Conservation (phyloP, 2,888 invertebrate species). For the Melanostoma scalare region DNA sequence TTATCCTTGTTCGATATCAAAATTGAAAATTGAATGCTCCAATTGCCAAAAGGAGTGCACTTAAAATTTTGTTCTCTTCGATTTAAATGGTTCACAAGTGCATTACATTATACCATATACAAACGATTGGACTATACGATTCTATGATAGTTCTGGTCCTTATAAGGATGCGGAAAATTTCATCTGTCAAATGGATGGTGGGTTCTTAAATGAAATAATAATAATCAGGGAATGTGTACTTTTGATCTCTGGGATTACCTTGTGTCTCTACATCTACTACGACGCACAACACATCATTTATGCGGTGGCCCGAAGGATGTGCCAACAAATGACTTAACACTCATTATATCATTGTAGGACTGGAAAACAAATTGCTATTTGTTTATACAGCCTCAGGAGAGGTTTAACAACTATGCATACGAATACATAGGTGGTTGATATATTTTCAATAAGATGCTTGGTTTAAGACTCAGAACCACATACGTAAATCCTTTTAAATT, state of each 20-base stretch:
- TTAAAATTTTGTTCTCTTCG: constrained; percentile 3
- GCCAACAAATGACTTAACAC: constrained; percentile 6
- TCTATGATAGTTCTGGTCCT: not conserved
- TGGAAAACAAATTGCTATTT: constrained; percentile 39
- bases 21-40: constrained; percentile 16
- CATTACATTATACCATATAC: not conserved
- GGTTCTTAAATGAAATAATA: constrained; percentile 13
- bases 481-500: not conserved
- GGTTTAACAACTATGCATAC: not conserved
- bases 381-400: constrained; percentile 21
- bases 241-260: constrained; percentile 22
- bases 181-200: not conserved
- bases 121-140: no score
- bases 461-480: not conserved
- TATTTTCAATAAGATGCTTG: constrained; percentile 20
- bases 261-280: not conserved
- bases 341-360: constrained; percentile 37
- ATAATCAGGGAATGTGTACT: not conserved
- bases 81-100: constrained; percentile 7
- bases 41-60: constrained; percentile 13
- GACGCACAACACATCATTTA: constrained; percentile 30
- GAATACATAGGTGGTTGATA: constrained; percentile 17
- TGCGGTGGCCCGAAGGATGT: constrained; percentile 24
- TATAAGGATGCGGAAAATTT: not conserved
- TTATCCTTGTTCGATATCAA: no score